These are phyloP conservation scores for Syncerus caffer DNA, from an alignment of 2,797 vertebrate genomes.

Conservation along the genomic window DNA sequence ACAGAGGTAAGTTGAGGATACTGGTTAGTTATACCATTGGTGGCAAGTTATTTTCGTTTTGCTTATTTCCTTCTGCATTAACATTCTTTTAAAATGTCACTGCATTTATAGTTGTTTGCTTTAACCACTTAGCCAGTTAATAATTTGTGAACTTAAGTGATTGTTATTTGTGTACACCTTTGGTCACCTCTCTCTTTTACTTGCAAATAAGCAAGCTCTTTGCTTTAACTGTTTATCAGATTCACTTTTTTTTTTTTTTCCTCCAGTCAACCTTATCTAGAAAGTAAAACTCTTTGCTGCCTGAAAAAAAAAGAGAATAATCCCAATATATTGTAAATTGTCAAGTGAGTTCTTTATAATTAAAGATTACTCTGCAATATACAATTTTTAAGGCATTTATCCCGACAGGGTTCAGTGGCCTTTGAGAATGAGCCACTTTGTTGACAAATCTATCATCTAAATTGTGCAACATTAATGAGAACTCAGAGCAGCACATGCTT, in stretches of 20 bases:
- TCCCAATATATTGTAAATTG: constrained; percentile 67
- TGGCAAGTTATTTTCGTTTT: background rate
- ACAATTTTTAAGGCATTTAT: constrained; percentile 77
- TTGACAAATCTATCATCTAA: constrained; percentile 80
- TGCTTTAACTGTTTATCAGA: constrained; percentile 77
- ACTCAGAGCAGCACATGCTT: constrained; percentile 61
- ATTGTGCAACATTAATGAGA: constrained; percentile 78
- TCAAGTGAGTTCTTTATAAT: constrained; percentile 74
- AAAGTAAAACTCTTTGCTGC: constrained; percentile 75
- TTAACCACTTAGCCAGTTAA: constrained; percentile 52
- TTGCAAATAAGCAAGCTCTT: constrained; percentile 61
- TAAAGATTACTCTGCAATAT: constrained; percentile 70
- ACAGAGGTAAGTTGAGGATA: background rate
- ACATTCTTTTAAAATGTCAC: constrained; percentile 56
- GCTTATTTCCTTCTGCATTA: background rate
- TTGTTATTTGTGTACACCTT: constrained; percentile 54
- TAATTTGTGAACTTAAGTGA: constrained; percentile 59
- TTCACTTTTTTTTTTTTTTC: constrained; percentile 65
- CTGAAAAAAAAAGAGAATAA: constrained; percentile 71
- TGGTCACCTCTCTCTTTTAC: constrained; percentile 72
- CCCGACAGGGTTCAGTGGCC: constrained; percentile 74
- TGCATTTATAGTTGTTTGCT: constrained; percentile 46
- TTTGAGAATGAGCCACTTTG: constrained; percentile 77
- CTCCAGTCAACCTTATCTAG: constrained; percentile 65
- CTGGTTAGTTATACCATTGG: background rate